Evolutionary conservation across 1,140 invertebrate genomes (phyloP), one percentile per base, ranked within the genome.

Genomic region (Bombus picipes): DNA sequence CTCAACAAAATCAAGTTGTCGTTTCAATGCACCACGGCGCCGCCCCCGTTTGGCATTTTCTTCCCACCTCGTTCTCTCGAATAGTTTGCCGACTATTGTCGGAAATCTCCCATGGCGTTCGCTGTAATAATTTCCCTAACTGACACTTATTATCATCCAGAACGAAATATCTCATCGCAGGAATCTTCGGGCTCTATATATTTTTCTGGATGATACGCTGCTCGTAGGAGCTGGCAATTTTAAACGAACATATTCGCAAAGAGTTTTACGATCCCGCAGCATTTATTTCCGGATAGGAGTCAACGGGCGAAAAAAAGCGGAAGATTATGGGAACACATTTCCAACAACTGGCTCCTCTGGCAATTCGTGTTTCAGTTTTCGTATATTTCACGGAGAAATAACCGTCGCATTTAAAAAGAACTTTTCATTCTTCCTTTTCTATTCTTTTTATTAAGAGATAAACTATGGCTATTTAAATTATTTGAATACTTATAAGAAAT

Each of bases 81-180:
- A 41, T 70, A 81, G 72, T 39, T 5, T 34, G 22, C 9, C 37
- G 34, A n/a, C 3, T 71, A 71, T 72, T 2, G 6, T 59, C 22
- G 37, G 32, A 81, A 39, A 15, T 59, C 28, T 39, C 15, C 15
- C 10, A 73, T 18, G 28, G 5, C 5, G 3, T 70, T 39, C 62
- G 4, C 25, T 6, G 10, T 80, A 39, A 80, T 53, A 70, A 80
- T 32, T 43, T 25, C 13, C 1, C 59, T 34, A 78, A 71, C 34
- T 47, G 25, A 80, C 34, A 25, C 34, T 39, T 71, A 34, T 80
- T 80, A 80, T 70, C 78, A 79, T 68, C 28, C 5, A 32, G n/a
- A 53, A 32, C 15, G 65, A 47, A n/a, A 66, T 25, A 80, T 15
- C 12, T 70, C 37, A 10, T 34, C 37, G 39, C 34, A 34, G 13